A percentile compares a stretch with the other conserved stretches of the same genome.
Conservation (phyloP, 2,797 vertebrate species). For the Esox masquinongy region DNA sequence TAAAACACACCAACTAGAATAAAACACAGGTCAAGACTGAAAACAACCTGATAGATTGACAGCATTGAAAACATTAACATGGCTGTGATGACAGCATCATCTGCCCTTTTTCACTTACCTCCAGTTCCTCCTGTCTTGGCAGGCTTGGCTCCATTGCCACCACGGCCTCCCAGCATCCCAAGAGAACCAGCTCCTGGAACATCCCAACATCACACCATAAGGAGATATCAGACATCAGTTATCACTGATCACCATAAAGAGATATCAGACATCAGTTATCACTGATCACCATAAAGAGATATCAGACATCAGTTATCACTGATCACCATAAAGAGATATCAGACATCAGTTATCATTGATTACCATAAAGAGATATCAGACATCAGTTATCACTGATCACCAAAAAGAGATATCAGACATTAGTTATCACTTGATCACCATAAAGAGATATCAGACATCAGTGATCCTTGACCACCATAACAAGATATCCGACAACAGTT, state of each 20-base stretch:
- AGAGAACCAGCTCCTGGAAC: constrained; percentile 52
- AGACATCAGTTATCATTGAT: not conserved
- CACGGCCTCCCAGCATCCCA: constrained; percentile 56
- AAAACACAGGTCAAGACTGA: not conserved
- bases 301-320: no score
- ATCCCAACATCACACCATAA: not conserved
- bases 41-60: not conserved
- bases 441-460: no score
- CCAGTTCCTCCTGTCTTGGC: constrained; percentile 61
- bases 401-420: no score
- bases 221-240: no score
- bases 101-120: constrained; percentile 1
- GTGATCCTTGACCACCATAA: not conserved
- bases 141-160: constrained; percentile 57
- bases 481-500: not conserved
- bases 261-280: no score
- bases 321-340: not conserved
- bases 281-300: no score
- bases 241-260: no score
- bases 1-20: constrained; percentile 64
- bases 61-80: not conserved
- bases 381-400: no score
- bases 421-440: no score
- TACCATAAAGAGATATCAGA: not conserved
- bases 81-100: constrained; percentile 5